Conservation (phyloP, 2,797 vertebrate genomes). For the Melopsittacus undulatus region DNA sequence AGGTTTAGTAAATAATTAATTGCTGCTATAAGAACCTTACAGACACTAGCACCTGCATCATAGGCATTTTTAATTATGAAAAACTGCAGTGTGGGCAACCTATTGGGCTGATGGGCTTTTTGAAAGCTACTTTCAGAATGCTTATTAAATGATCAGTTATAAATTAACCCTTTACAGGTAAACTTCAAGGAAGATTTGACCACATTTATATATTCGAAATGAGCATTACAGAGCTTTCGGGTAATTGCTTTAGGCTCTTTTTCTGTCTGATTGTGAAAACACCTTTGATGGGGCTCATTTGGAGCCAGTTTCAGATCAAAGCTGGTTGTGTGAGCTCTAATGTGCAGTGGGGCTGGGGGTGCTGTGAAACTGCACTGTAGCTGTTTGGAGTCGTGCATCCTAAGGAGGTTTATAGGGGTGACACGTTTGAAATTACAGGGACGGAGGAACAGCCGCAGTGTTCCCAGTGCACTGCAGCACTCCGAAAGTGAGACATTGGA, state of each 20-base stretch:
- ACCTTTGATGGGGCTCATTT: not conserved
- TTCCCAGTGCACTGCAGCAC: not conserved
- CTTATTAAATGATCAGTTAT: not conserved
- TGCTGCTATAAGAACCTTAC: constrained; percentile 23
- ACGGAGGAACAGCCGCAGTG: not conserved
- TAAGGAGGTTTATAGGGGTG: fast-evolving
- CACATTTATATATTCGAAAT: not conserved
- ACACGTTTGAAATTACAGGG: not conserved
- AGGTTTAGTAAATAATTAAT: constrained; percentile 63
- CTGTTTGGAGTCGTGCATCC: not conserved
- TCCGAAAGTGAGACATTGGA: not conserved
- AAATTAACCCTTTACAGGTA: not conserved
- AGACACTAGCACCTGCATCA: not conserved
- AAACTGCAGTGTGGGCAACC: not conserved
- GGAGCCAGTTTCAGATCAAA: not conserved
- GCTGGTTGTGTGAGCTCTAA: not conserved
- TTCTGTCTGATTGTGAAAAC: not conserved
- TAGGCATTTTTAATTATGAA: constrained; percentile 12
- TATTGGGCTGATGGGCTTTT: not conserved
- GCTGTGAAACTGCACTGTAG: not conserved
- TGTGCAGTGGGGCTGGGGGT: not conserved
- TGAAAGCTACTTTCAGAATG: not conserved
- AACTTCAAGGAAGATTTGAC: not conserved
- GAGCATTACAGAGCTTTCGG: not conserved
- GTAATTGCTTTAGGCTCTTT: not conserved